Evolutionary conservation across 2,113 vertebrate genomes (phyloP).

Genomic region (Oriolus oriolus): DNA sequence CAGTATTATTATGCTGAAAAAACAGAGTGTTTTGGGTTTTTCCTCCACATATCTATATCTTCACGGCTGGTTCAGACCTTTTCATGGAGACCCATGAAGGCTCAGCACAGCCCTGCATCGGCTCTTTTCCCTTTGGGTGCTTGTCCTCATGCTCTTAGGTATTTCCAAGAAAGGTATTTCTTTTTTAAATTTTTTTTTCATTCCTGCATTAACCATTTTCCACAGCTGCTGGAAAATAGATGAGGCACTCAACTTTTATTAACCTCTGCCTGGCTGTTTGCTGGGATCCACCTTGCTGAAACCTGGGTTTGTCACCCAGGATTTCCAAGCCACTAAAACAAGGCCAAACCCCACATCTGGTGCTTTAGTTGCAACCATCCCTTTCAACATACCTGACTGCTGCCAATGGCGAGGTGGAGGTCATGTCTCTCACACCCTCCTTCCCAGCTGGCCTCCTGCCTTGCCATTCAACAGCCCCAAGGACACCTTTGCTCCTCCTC

Average conservation of each 20-base stretch:
- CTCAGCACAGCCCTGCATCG: not conserved
- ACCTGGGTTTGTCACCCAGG: not conserved
- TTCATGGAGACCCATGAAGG: not conserved
- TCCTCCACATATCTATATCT: not conserved
- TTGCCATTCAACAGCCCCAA: not conserved
- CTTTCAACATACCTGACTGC: accelerated
- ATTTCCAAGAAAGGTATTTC: not conserved
- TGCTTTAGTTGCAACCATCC: not conserved
- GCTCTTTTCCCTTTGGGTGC: not conserved
- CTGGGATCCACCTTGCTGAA: not conserved
- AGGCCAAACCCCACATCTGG: not conserved
- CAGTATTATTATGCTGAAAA: not conserved
- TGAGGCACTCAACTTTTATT: not conserved
- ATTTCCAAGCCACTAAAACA: not conserved
- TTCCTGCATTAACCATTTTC: not conserved
- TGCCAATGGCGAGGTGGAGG: accelerated
- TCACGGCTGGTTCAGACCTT: not conserved
- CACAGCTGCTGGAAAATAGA: not conserved
- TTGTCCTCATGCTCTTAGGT: not conserved
- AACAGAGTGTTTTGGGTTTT: not conserved
- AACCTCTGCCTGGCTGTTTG: not conserved
- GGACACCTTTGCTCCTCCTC: not conserved
- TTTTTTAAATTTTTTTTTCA: not conserved
- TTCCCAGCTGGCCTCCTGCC: not conserved
- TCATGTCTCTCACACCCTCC: accelerated